Evolutionary conservation across 1,140 invertebrate genomes (phyloP).

Genomic region (roundworm (Caenorhabditis elegans)): WBcel235 BX284602.5:10655001-10655500

Average conservation of each 20-base stretch:
- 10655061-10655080: neutral
- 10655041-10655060: too few species aligned
- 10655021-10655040: too few species aligned
- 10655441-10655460: too few species aligned
- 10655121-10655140: too few species aligned
- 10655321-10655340: slow-evolving; percentile 44
- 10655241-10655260: slow-evolving; percentile 30
- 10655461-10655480: too few species aligned
- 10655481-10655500: too few species aligned
- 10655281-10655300: slow-evolving; percentile 50
- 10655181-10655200: slow-evolving; percentile 11
- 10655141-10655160: too few species aligned
- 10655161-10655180: too few species aligned
- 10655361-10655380: slow-evolving; percentile 48
- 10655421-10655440: too few species aligned
- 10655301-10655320: slow-evolving; percentile 50
- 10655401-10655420: neutral
- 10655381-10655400: slow-evolving; percentile 54
- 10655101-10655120: too few species aligned
- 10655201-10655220: neutral
- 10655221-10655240: neutral
- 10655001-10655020: too few species aligned
- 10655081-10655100: neutral
- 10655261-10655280: slow-evolving; percentile 33
- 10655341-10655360: slow-evolving; percentile 52